These are phyloP conservation scores for Oxycera nigricornis DNA, from an alignment of 2,888 invertebrate genomes.

Conservation along the genomic window DNA sequence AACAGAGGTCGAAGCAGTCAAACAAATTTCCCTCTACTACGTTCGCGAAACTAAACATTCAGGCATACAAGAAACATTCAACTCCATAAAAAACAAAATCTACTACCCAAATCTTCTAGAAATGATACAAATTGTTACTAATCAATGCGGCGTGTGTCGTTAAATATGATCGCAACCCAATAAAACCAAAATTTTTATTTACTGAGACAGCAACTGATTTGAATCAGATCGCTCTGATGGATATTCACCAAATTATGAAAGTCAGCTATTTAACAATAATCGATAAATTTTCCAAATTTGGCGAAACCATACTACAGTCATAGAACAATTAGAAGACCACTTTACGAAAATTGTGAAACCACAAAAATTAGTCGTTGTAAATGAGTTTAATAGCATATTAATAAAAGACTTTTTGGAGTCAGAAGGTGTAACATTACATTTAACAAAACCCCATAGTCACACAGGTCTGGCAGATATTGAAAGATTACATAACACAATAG, in stretches of 20 bases:
- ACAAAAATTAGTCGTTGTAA: neutral
- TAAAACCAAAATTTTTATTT: conserved; percentile 42
- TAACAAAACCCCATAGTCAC: neutral
- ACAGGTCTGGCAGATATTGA: neutral
- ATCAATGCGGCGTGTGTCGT: conserved; percentile 46
- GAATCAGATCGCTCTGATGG: neutral
- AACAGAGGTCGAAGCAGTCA: neutral
- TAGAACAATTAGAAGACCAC: neutral
- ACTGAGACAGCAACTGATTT: conserved; percentile 34
- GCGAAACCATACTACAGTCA: neutral
- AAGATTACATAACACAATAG: neutral
- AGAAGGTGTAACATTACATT: neutral
- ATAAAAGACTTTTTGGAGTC: neutral
- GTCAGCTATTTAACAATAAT: neutral
- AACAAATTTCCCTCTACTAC: neutral
- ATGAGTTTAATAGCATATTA: neutral
- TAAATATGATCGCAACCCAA: conserved; percentile 45
- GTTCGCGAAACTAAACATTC: neutral
- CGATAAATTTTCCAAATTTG: neutral
- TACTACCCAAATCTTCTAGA: conserved; percentile 40
- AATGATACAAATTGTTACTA: conserved; percentile 45
- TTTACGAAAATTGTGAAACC: neutral
- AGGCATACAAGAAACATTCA: neutral
- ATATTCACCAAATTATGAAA: neutral
- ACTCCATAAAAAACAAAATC: conserved; percentile 28